phyloP scores from a whole-genome alignment of 2,113 vertebrate genomes.

The Cyanoliseus patagonus region DNA sequence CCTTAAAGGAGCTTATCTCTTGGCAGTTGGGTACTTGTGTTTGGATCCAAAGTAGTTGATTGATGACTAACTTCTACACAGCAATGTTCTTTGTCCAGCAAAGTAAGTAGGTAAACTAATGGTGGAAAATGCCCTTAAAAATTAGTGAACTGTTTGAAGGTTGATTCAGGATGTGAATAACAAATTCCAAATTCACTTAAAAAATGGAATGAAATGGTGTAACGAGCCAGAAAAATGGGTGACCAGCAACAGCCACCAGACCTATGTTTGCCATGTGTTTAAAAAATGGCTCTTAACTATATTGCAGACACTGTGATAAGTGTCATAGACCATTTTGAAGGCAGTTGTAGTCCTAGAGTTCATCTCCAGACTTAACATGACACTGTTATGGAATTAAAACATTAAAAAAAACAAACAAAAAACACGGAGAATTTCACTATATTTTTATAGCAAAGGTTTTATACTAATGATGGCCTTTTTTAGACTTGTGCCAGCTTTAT shows the following conservation, averaged over 20 bases:
- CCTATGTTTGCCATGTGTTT: not conserved
- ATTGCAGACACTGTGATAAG: not conserved
- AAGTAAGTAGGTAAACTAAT: not conserved
- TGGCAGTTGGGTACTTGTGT: not conserved
- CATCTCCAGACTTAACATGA: not conserved
- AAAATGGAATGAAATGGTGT: not conserved
- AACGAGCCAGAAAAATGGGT: not conserved
- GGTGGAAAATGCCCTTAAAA: not conserved
- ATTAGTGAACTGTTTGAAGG: not conserved
- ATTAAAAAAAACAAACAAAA: not conserved
- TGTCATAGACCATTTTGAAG: not conserved
- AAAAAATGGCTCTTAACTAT: not conserved
- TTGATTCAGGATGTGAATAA: not conserved
- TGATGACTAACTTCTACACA: not conserved
- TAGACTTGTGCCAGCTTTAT: not conserved
- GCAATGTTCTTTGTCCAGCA: not conserved
- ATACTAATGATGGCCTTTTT: not conserved
- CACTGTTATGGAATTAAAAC: not conserved
- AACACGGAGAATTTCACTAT: not conserved
- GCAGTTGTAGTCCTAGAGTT: not conserved
- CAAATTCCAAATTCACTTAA: not conserved
- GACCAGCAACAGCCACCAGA: not conserved
- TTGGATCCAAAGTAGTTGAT: not conserved
- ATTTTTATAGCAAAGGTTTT: not conserved
- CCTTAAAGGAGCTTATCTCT: not conserved